phyloP scores from a whole-genome alignment of 2,113 vertebrate genomes.

The Guaruba guarouba region DNA sequence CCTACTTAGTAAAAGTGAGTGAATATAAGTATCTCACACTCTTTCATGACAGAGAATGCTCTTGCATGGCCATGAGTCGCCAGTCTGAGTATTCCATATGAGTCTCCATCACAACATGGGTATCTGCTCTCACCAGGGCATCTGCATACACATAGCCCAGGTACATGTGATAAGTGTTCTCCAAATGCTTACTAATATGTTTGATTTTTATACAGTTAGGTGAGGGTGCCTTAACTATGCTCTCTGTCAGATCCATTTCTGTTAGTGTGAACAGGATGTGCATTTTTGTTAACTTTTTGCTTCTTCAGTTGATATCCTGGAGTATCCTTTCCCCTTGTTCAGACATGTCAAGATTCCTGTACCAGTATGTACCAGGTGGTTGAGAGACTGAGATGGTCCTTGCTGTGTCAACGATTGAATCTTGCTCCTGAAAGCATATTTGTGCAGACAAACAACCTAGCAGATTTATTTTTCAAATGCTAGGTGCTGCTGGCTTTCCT shows the following conservation, averaged over 20 bases:
- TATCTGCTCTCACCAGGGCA: accelerated
- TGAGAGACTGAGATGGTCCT: not conserved
- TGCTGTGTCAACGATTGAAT: accelerated
- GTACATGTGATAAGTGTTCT: not conserved
- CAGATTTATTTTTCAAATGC: not conserved
- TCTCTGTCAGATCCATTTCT: not conserved
- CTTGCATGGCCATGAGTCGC: not conserved
- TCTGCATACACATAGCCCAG: not conserved
- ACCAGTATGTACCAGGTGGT: not conserved
- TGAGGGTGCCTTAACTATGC: not conserved
- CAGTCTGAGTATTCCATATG: not conserved
- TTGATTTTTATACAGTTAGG: not conserved
- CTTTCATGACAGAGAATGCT: not conserved
- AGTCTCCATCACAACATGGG: not conserved
- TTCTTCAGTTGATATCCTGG: not conserved
- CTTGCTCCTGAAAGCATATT: not conserved
- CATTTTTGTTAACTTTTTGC: not conserved
- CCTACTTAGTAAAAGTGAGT: not conserved
- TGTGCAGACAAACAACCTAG: not conserved
- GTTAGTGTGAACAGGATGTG: not conserved
- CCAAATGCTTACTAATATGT: not conserved
- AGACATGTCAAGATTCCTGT: not conserved
- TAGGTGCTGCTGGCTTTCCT: not conserved
- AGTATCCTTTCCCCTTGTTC: not conserved
- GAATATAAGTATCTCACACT: not conserved